A percentile compares a stretch with the other conserved stretches of the same genome.
Conservation (phyloP, 2,888 invertebrate species). For the Argyresthia albistria region DNA sequence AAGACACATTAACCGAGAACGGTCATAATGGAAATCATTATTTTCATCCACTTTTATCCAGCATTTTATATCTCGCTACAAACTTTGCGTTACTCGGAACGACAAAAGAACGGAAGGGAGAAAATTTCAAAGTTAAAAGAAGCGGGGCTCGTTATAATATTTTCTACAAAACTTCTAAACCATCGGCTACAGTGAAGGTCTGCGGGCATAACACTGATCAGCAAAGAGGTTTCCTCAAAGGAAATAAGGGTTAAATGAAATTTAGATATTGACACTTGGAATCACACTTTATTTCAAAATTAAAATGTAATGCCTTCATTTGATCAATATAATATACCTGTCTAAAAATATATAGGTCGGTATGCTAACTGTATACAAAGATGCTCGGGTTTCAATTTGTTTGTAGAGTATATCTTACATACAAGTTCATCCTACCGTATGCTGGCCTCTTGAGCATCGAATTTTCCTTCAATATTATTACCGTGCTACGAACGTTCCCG, state of each 20-base stretch:
- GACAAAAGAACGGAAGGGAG: constrained; percentile 14
- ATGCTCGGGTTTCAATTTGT: too few relatives aligned
- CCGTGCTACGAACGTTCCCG: too few relatives aligned
- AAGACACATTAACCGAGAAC: too few relatives aligned
- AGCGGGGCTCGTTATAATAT: constrained; percentile 26
- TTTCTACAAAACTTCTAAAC: constrained; percentile 25
- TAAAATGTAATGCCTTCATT: too few relatives aligned
- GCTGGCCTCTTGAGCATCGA: too few relatives aligned
- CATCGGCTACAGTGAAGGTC: constrained; percentile 31
- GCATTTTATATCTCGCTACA: constrained; percentile 10
- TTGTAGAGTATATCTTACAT: too few relatives aligned
- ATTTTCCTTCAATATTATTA: too few relatives aligned
- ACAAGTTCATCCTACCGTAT: too few relatives aligned
- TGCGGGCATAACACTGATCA: constrained; percentile 32
- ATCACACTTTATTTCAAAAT: too few relatives aligned
- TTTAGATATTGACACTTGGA: constrained; percentile 6
- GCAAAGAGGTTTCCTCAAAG: constrained; percentile 36
- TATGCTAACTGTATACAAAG: too few relatives aligned
- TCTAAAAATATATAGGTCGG: too few relatives aligned
- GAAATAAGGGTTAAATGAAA: constrained; percentile 35
- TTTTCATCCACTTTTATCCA: constrained; percentile 13
- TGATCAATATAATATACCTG: too few relatives aligned
- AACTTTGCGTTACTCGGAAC: constrained; percentile 7
- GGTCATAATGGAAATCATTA: constrained; percentile 7
- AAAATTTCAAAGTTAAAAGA: constrained; percentile 14